phyloP scores from a whole-genome alignment of 2,113 vertebrate genomes.

The Cyanistes caeruleus region DNA sequence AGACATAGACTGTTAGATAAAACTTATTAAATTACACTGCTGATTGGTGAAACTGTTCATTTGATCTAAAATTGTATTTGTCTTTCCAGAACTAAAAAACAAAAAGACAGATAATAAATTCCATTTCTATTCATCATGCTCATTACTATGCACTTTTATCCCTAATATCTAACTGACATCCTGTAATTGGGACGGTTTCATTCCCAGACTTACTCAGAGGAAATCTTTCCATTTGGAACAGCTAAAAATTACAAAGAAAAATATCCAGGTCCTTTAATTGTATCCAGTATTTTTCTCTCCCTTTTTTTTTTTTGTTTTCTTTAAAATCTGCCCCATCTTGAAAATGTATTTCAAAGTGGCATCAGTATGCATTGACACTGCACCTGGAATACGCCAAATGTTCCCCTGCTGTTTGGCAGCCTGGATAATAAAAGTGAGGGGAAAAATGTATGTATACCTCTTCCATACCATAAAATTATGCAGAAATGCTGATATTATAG shows the following conservation, averaged over 20 bases:
- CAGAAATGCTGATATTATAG: background rate
- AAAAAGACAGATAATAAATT: background rate
- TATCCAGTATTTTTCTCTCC: background rate
- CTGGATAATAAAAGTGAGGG: background rate
- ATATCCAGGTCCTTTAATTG: background rate
- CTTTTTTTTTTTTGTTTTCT: conserved; percentile 1
- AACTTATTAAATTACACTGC: background rate
- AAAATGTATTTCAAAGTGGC: background rate
- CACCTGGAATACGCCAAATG: background rate
- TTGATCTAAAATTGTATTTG: background rate
- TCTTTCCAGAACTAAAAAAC: background rate
- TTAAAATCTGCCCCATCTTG: background rate
- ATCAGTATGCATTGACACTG: background rate
- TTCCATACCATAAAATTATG: background rate
- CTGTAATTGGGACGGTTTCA: background rate
- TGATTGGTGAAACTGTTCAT: background rate
- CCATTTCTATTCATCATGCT: background rate
- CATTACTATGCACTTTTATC: background rate
- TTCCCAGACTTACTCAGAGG: background rate
- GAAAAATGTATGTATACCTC: background rate
- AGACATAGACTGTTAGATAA: background rate
- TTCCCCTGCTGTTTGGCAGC: background rate
- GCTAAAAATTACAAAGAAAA: background rate
- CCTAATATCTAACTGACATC: conserved; percentile 1
- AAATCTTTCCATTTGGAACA: background rate